Conservation (phyloP, 2,888 invertebrate genomes). For the Trimorus sp. region DNA sequence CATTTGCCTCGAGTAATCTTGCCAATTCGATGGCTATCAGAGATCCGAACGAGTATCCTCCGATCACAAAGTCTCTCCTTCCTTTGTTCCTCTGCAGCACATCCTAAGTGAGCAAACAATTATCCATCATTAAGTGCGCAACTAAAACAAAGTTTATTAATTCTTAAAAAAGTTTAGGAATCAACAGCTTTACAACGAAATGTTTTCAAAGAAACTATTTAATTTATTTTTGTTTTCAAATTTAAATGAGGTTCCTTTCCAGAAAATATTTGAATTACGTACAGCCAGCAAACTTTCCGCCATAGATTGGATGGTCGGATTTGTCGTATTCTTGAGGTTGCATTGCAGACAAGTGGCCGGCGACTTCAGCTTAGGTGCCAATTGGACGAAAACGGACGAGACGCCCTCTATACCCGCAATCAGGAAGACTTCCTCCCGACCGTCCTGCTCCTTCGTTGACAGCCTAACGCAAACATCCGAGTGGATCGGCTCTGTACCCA, state of each 20-base stretch:
- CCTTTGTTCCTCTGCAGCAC: conserved; percentile 13
- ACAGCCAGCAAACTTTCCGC: conserved; percentile 83
- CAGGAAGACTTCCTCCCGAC: conserved; percentile 74
- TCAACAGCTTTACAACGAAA: no score
- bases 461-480: conserved; percentile 70
- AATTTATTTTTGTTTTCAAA: no score
- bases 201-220: no score
- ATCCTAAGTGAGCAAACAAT: conserved; percentile 1
- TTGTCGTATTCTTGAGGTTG: conserved; percentile 76
- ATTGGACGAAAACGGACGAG: conserved; percentile 73
- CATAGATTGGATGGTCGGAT: conserved; percentile 82
- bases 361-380: conserved; percentile 75
- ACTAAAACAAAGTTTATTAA: no score
- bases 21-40: no score
- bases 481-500: conserved; percentile 60
- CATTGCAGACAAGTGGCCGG: conserved; percentile 76
- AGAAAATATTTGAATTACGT: conserved; percentile 65
- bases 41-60: conserved; percentile 73
- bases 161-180: no score
- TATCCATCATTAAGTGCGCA: not conserved
- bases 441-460: conserved; percentile 67
- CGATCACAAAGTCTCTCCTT: conserved; percentile 84
- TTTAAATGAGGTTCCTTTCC: no score
- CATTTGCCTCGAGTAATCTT: no score
- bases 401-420: conserved; percentile 81